Evolutionary conservation across 2,888 invertebrate species (phyloP), one percentile per base, ranked within the genome.

Genomic region (Acleris laterana): DNA sequence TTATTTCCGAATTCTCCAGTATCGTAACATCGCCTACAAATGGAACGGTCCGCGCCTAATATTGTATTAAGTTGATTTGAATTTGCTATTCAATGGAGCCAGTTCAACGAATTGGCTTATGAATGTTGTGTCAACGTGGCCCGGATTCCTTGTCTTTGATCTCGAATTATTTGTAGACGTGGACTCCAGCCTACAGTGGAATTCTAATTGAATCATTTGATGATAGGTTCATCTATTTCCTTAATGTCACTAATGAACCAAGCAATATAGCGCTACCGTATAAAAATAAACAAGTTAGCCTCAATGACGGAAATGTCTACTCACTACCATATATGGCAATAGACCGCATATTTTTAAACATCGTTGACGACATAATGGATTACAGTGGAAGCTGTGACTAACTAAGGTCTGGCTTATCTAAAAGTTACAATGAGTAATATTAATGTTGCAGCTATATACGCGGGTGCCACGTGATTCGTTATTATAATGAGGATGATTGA

Each of bases 401-500:
- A 61, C 66, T 81, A 82, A 81, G 77, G 77, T 75, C 76, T 70
- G 70, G 73, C 72, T 82, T 81, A 83, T 84, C 80, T 80, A 76
- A 77, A 73, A 76, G 76, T 70, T 79, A 77, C 77, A 77, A 79
- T 83, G 82, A 83, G 74, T 81, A 81, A 80, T 73, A 64, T 58
- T 51, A 58, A 62, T 62, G 62, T 59, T 62, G 62, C 66, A 52
- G 56, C 49, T 52, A 57, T 57, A 66, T 56, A 22, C 49, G 61
- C 48, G 16, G 22, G 58, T 59, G 49, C 50, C 66, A 66, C 56
- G 57, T 67, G 59, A 56, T 68, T 55, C 48, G 60, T 59, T 53
- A 62, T 61, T 61, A 58, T 65, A 68, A 68, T 65, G 57, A 66
- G 66, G 38, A 57, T 66, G 61, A 65, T 60, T 68, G 68, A 68